Conservation (phyloP, 2,888 invertebrate genomes). For the Mythimna pallens region DNA sequence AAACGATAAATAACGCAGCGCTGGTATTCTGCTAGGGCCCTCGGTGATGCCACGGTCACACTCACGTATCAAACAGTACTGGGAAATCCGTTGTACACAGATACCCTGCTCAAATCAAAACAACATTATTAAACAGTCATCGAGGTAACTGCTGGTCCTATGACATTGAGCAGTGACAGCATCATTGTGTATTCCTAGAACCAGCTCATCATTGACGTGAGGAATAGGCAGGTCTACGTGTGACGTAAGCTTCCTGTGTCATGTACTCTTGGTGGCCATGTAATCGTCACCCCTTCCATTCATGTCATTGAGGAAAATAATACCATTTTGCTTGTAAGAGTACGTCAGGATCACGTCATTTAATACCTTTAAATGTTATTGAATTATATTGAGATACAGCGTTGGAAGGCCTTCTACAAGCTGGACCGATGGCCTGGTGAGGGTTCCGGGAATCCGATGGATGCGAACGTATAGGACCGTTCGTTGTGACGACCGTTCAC, state of each 20-base stretch:
- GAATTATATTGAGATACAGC: too few relatives aligned
- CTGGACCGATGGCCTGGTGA: too few relatives aligned
- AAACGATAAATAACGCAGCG: too few relatives aligned
- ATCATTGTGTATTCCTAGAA: constrained; percentile 55
- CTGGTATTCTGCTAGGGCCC: too few relatives aligned
- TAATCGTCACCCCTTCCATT: constrained; percentile 37
- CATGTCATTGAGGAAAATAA: constrained; percentile 47
- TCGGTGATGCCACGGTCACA: too few relatives aligned
- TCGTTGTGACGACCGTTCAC: too few relatives aligned
- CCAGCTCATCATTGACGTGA: constrained; percentile 28
- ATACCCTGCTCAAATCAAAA: constrained; percentile 12
- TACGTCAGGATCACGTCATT: background rate
- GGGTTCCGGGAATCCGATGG: too few relatives aligned
- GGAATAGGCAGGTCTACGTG: constrained; percentile 20
- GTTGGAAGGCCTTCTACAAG: too few relatives aligned
- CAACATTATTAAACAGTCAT: constrained; percentile 19
- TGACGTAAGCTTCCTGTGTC: constrained; percentile 39
- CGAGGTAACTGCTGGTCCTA: background rate
- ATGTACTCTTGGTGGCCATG: constrained; percentile 1
- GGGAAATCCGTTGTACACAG: background rate
- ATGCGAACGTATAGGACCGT: too few relatives aligned
- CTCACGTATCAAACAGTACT: background rate
- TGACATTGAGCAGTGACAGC: constrained; percentile 36
- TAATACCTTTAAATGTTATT: background rate
- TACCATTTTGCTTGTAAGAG: background rate